Conservation (phyloP, 2,113 vertebrate genomes). For the Genyomyrus donnyi region DNA sequence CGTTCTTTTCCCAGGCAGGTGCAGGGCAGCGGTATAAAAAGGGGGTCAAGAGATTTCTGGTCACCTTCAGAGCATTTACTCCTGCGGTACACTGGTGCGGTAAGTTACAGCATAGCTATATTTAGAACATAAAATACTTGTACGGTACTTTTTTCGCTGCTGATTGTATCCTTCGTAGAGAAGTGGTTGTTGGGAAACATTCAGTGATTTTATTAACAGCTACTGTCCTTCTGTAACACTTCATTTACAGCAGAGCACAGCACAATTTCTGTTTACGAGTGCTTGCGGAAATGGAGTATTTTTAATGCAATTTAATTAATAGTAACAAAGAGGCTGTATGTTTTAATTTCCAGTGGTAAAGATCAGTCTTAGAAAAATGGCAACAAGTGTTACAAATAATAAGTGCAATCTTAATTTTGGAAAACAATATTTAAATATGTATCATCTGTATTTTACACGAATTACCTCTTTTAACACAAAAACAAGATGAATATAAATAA, state of each 20-base stretch:
- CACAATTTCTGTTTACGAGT: not conserved
- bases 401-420: not conserved
- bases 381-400: not conserved
- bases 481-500: not conserved
- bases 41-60: slow-evolving; percentile 13
- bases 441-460: not conserved
- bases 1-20: slow-evolving; percentile 26
- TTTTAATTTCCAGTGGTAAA: not conserved
- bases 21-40: slow-evolving; percentile 33
- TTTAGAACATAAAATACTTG: not conserved
- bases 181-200: not conserved
- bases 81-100: not conserved
- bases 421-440: not conserved
- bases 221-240: not conserved
- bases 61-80: not conserved
- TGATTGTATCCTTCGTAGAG: not conserved
- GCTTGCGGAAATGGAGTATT: not conserved
- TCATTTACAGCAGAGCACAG: not conserved
- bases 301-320: not conserved
- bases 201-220: not conserved
- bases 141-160: not conserved
- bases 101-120: not conserved
- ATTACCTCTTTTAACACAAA: not conserved
- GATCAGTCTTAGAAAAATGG: not conserved
- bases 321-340: not conserved